These are phyloP conservation scores for Drosophila sproati DNA, from an alignment of 1,140 invertebrate species.

Conservation along the genomic window DNA sequence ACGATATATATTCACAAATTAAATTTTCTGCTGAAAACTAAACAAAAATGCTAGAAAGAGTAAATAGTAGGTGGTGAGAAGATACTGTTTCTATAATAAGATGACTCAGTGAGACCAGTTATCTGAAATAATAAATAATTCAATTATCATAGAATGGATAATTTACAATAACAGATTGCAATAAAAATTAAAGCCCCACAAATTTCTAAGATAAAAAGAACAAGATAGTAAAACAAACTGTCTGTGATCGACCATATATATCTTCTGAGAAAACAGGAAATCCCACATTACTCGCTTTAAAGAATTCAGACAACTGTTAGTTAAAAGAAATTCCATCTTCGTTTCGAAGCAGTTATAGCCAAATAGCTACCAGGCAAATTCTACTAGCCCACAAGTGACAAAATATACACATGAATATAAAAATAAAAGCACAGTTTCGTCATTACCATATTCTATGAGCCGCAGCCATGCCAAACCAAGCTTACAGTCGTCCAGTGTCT, in stretches of 20 bases:
- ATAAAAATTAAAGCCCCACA: too few relatives aligned
- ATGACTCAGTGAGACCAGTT: slow-evolving; percentile 25
- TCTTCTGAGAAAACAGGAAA: slow-evolving; percentile 6
- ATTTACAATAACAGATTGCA: too few relatives aligned
- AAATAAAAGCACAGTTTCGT: slow-evolving; percentile 63
- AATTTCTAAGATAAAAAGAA: too few relatives aligned
- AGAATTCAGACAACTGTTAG: slow-evolving; percentile 25
- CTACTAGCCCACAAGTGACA: slow-evolving; percentile 65
- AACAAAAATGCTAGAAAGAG: slow-evolving; percentile 34
- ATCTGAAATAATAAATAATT: neutral
- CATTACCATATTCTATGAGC: slow-evolving; percentile 63
- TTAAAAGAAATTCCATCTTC: slow-evolving; percentile 16
- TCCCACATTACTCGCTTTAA: slow-evolving; percentile 5
- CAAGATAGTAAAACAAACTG: too few relatives aligned
- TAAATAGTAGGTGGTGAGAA: neutral
- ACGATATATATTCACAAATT: slow-evolving; percentile 54
- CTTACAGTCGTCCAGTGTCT: slow-evolving; percentile 33
- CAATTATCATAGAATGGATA: neutral
- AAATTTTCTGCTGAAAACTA: slow-evolving; percentile 31
- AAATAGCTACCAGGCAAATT: slow-evolving; percentile 25
- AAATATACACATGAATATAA: slow-evolving; percentile 66
- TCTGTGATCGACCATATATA: neutral
- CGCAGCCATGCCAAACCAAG: slow-evolving; percentile 1
- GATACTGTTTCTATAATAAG: slow-evolving; percentile 21
- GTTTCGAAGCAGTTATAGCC: neutral